These are phyloP conservation scores for Scortum barcoo DNA, from an alignment of 2,113 vertebrate genomes.

Conservation along the genomic window DNA sequence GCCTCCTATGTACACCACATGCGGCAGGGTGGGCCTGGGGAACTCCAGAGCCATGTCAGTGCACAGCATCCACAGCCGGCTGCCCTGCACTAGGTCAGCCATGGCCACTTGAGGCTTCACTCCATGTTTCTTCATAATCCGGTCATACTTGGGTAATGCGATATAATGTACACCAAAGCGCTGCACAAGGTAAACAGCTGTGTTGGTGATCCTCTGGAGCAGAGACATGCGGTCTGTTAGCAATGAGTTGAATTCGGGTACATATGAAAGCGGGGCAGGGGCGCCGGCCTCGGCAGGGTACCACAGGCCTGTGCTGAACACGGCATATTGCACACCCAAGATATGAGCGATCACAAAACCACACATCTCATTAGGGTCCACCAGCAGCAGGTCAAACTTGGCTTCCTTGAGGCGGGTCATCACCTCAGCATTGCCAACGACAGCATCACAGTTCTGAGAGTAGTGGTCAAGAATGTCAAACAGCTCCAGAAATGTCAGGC, in stretches of 20 bases:
- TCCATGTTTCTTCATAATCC: constrained; percentile 94
- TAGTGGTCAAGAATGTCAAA: constrained; percentile 98
- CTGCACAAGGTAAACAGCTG: constrained; percentile 92
- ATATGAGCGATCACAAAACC: constrained; percentile 97
- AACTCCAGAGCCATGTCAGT: constrained; percentile 98
- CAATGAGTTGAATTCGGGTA: constrained; percentile 98
- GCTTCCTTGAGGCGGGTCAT: constrained; percentile 90
- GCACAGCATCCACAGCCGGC: constrained; percentile 98
- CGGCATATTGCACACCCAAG: constrained; percentile 93
- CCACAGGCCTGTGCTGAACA: constrained; percentile 98
- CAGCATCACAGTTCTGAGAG: constrained; percentile 95
- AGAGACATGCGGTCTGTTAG: constrained; percentile 96
- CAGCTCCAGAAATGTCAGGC: constrained; percentile 93
- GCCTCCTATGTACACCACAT: constrained; percentile 98
- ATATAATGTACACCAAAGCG: constrained; percentile 95
- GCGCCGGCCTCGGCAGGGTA: constrained; percentile 97
- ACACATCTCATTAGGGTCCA: constrained; percentile 99
- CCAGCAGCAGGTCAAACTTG: constrained; percentile 94
- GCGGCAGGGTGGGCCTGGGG: constrained; percentile 95
- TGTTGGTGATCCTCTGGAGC: constrained; percentile 92
- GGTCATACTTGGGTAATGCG: constrained; percentile 95
- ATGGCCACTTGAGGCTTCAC: constrained; percentile 90
- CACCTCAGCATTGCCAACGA: constrained; percentile 90
- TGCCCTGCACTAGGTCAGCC: constrained; percentile 94
- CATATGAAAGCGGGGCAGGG: constrained; percentile 94